These are phyloP conservation scores for Acanthacorydalis orientalis DNA, from an alignment of 2,888 invertebrate species.

Conservation along the genomic window DNA sequence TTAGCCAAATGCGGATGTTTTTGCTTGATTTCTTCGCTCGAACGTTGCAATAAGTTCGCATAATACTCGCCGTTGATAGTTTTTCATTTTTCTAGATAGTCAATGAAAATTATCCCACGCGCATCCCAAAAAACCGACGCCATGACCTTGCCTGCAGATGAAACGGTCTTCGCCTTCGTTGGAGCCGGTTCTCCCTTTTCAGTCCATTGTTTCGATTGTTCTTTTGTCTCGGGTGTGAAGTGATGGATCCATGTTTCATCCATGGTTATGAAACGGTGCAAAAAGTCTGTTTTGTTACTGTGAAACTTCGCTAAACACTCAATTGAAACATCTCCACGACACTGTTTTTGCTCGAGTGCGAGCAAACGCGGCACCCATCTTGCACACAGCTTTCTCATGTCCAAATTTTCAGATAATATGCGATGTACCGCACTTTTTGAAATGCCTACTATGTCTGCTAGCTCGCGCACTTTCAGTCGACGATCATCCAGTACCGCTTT, in stretches of 20 bases:
- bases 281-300: slow-evolving; percentile 13
- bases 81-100: slow-evolving; percentile 9
- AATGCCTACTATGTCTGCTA: slow-evolving; percentile 11
- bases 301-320: slow-evolving; percentile 8
- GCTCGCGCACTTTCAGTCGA: slow-evolving; percentile 11
- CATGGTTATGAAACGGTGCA: slow-evolving; percentile 14
- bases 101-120: slow-evolving; percentile 9
- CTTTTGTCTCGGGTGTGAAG: slow-evolving; percentile 15
- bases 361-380: slow-evolving; percentile 14
- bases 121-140: slow-evolving; percentile 12
- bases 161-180: slow-evolving; percentile 13
- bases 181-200: slow-evolving; percentile 12
- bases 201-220: slow-evolving; percentile 13
- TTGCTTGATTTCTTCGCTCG: slow-evolving; percentile 8
- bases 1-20: slow-evolving; percentile 9
- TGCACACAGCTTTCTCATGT: slow-evolving; percentile 13
- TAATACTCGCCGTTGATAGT: slow-evolving; percentile 10
- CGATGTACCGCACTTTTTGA: slow-evolving; percentile 10
- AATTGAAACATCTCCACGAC: slow-evolving; percentile 8
- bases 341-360: slow-evolving; percentile 10
- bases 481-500: slow-evolving; percentile 12
- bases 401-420: slow-evolving; percentile 11
- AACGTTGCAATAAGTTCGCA: slow-evolving; percentile 4
- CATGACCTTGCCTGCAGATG: slow-evolving; percentile 12
- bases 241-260: slow-evolving; percentile 18